Evolutionary conservation across 2,888 invertebrate species (phyloP).

Genomic region (Frankliniella intonsa): DNA sequence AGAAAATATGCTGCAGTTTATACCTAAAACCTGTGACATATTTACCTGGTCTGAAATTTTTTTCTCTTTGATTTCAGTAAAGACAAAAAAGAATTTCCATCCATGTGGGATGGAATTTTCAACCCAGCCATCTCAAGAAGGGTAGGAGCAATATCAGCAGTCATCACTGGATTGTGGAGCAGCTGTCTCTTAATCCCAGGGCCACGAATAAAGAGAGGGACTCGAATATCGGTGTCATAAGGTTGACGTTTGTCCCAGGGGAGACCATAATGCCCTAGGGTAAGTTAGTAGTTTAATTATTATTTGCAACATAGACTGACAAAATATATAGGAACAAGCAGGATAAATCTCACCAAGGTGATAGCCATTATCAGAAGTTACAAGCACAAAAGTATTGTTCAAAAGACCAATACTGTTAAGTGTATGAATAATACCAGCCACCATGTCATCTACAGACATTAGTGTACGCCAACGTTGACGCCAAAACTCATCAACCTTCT

Average conservation of each 20-base stretch:
- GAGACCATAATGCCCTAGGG: conserved; percentile 77
- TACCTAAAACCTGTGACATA: conserved; percentile 34
- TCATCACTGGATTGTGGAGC: conserved; percentile 55
- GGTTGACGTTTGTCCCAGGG: conserved; percentile 86
- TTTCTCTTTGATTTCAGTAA: not conserved
- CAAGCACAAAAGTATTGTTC: conserved; percentile 74
- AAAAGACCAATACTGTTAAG: conserved; percentile 54
- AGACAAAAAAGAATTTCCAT: conserved; percentile 56
- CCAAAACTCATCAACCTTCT: conserved; percentile 64
- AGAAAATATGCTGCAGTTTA: not conserved
- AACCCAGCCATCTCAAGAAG: conserved; percentile 67
- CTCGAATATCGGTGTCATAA: conserved; percentile 82
- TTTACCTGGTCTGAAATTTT: conserved; percentile 36
- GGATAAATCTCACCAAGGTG: conserved; percentile 63
- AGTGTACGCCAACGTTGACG: conserved; percentile 73
- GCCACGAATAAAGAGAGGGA: conserved; percentile 76
- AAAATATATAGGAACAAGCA: not conserved
- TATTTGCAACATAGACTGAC: too few relatives aligned
- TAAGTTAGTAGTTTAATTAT: too few relatives aligned
- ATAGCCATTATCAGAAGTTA: conserved; percentile 87
- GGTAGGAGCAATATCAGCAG: conserved; percentile 82
- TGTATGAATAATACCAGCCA: conserved; percentile 57
- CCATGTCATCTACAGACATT: conserved; percentile 82
- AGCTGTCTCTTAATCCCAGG: conserved; percentile 58
- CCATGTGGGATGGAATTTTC: conserved; percentile 52